These are phyloP conservation scores for Protophormia terraenovae DNA, from an alignment of 2,888 invertebrate species.

Conservation along the genomic window DNA sequence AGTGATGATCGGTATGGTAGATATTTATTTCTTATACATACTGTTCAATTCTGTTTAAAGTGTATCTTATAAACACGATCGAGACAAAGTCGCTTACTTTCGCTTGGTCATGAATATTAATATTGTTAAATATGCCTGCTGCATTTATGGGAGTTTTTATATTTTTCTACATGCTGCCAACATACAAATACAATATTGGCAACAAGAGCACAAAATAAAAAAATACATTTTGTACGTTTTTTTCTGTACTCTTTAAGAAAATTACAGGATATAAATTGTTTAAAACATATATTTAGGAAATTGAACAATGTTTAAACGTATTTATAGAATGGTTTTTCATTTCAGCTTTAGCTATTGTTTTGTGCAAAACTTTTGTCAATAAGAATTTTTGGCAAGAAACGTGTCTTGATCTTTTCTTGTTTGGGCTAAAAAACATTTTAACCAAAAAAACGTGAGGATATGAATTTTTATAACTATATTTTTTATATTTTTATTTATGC, in stretches of 20 bases:
- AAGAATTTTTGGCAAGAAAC: constrained; percentile 43
- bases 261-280: constrained; percentile 63
- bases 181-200: neutral
- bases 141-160: constrained; percentile 49
- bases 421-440: constrained; percentile 10
- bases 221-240: neutral
- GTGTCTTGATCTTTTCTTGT: constrained; percentile 43
- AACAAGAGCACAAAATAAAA: neutral
- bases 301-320: constrained; percentile 11
- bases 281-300: constrained; percentile 58
- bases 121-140: constrained; percentile 69
- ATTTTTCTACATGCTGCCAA: neutral
- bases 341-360: constrained; percentile 41
- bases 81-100: constrained; percentile 70
- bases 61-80: constrained; percentile 64
- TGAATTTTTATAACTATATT: constrained; percentile 52
- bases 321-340: neutral
- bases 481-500: neutral
- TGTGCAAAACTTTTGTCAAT: constrained; percentile 23
- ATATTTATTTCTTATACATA: constrained; percentile 18
- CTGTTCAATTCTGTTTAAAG: constrained; percentile 56
- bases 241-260: constrained; percentile 34
- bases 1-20: constrained; percentile 28
- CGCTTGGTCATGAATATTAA: constrained; percentile 76
- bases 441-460: constrained; percentile 48